Base-by-base conservation (phyloP, 2,888 invertebrate species). In the Agrilus biguttatus region DNA sequence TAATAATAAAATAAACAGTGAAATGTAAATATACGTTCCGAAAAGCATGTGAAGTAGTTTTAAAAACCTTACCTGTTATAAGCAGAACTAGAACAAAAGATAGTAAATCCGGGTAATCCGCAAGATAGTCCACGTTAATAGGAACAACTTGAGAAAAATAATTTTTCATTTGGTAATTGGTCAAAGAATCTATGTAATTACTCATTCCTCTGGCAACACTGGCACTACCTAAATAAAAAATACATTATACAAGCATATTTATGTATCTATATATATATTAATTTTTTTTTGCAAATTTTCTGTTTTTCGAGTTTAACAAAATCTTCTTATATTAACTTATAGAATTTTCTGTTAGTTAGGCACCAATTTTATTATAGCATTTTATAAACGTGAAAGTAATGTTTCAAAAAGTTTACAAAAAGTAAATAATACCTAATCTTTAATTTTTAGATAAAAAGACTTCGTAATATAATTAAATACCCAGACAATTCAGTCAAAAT, bases 141-240 rank as follows among this genome's bases (percentile, higher is more conserved):
- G 78, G 80, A 64, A 81, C 64, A 10, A 63, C 53, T 7, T 71
- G 67, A 2, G 56, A 61, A 39, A 83, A 61, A 0, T 71, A 59
- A 14, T 63, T 59, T 28, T 70, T 67, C 69, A 83, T 82, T n/a
- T 67, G 65, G 50, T 80, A 71, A 46, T 74, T 68, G 14, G 74
- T 58, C 19, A 84, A 60, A 5, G 76, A 71, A 57, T 85, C 84
- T 36, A 84, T 70, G 59, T 85, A 84, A 39, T 76, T 78, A 54
- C 80, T 81, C 45, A 83, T 67, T 2, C 82, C 84, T 56, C 81
- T 70, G 0, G 84, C 83, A 21, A 83, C 83, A 59, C 82, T 81
- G 0, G 83, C 83, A 2, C 83, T 83, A 44, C 83, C 82, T 81
- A 49, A n/a, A 61, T 56, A 46, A 40, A 43, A 40, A 45, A 40